phyloP scores from a whole-genome alignment of 2,113 vertebrate species.

The Crypturellus undulatus region DNA sequence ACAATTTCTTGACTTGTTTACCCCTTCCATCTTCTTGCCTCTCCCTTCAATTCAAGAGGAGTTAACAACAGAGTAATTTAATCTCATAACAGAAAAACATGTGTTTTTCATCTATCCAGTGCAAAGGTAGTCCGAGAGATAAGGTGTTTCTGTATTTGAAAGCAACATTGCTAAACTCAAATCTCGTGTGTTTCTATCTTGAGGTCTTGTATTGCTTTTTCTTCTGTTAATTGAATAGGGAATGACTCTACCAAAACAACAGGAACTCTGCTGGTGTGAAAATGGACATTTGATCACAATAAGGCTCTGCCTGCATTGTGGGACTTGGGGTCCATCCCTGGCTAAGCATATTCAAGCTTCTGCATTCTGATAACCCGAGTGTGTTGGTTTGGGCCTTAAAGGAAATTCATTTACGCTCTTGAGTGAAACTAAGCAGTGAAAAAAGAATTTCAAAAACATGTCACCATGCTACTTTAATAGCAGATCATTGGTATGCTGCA shows the following conservation, averaged over 20 bases:
- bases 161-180: background rate
- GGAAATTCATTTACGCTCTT: background rate
- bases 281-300: background rate
- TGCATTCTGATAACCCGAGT: background rate
- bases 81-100: background rate
- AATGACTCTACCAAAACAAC: background rate
- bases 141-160: background rate
- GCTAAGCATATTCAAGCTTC: background rate
- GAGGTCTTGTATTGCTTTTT: background rate
- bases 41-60: background rate
- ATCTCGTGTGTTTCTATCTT: background rate
- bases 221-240: background rate
- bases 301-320: background rate
- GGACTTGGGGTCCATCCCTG: background rate
- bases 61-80: background rate
- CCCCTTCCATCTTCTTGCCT: background rate
- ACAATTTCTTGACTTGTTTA: background rate
- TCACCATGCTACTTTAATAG: background rate
- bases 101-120: background rate
- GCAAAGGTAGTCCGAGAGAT: background rate
- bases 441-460: background rate
- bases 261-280: background rate
- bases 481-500: background rate
- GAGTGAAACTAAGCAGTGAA: background rate
- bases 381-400: background rate